Conservation (phyloP, 1,140 invertebrate species). For the Leptinotarsa lineolata region DNA sequence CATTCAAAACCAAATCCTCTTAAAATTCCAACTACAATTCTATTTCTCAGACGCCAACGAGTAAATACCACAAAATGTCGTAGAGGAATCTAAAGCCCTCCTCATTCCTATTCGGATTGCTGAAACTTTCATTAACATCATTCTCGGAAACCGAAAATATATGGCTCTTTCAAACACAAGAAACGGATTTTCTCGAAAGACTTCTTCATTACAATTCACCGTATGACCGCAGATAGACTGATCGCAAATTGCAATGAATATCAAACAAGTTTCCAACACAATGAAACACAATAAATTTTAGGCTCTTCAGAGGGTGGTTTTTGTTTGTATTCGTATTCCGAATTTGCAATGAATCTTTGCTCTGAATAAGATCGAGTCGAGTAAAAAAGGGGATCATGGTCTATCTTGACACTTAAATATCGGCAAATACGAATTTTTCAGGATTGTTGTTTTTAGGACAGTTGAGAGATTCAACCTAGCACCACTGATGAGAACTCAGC, state of each 20-base stretch:
- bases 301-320: not conserved
- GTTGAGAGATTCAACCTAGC: too few relatives aligned
- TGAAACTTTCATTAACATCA: not conserved
- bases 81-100: not conserved
- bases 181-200: not conserved
- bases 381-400: not conserved
- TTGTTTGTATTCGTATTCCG: not conserved
- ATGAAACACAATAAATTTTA: not conserved
- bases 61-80: not conserved
- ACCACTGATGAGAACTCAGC: too few relatives aligned
- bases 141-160: not conserved
- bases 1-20: too few relatives aligned
- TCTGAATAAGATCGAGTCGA: not conserved
- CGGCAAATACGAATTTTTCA: too few relatives aligned
- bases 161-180: not conserved
- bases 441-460: too few relatives aligned
- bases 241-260: constrained; percentile 5
- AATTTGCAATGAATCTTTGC: not conserved
- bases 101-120: not conserved
- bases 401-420: too few relatives aligned
- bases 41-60: not conserved
- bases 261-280: constrained; percentile 1
- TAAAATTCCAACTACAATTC: not conserved
- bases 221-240: constrained; percentile 11
- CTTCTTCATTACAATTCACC: constrained; percentile 5